Evolutionary conservation across 2,797 vertebrate species (phyloP).

Genomic region (Anisognathus igniventris): DNA sequence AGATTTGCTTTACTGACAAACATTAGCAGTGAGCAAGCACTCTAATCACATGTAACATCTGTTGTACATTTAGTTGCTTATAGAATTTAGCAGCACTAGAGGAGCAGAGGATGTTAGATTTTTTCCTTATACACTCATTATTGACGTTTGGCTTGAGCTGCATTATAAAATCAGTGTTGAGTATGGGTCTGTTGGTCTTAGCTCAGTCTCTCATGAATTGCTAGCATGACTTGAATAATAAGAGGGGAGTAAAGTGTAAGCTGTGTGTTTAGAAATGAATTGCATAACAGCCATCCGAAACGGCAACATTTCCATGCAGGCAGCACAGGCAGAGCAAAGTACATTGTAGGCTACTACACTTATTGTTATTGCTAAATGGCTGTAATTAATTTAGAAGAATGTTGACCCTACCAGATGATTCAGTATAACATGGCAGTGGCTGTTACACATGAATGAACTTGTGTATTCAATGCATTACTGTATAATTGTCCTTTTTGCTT

Average conservation of each 20-base stretch:
- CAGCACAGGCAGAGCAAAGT: conserved; percentile 36
- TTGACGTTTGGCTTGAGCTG: conserved; percentile 21
- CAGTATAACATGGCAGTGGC: neutral
- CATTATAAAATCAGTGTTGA: conserved; percentile 28
- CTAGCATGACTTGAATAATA: conserved; percentile 40
- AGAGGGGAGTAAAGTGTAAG: neutral
- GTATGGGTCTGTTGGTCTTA: conserved; percentile 32
- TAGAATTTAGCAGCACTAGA: neutral
- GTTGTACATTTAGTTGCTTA: neutral
- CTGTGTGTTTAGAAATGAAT: neutral
- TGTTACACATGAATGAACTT: neutral
- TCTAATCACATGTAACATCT: conserved; percentile 42
- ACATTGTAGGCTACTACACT: neutral
- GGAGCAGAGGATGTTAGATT: neutral
- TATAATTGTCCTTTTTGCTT: conserved; percentile 46
- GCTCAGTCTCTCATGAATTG: conserved; percentile 34
- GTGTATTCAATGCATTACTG: neutral
- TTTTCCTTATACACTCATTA: neutral
- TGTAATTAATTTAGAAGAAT: conserved; percentile 64
- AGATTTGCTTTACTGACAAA: neutral
- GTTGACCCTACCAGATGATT: conserved; percentile 35
- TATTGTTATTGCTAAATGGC: conserved; percentile 43
- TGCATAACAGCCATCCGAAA: conserved; percentile 2
- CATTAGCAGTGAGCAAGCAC: neutral
- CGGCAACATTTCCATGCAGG: conserved; percentile 12